phyloP scores from a whole-genome alignment of 2,113 vertebrate genomes.

The Petaurus breviceps region DNA sequence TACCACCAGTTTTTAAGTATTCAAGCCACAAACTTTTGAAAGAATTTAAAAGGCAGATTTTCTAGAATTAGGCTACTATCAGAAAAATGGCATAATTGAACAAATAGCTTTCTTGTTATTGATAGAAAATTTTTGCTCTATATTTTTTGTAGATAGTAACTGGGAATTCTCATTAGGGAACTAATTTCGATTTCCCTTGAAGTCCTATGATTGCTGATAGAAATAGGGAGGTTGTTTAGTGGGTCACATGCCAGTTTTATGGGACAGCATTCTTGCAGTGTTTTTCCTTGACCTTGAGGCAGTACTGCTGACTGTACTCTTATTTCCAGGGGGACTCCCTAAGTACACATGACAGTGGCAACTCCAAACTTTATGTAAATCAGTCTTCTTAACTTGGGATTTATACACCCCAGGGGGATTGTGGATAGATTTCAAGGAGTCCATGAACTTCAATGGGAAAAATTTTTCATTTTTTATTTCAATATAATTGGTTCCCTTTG shows the following conservation, averaged over 20 bases:
- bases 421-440: too few relatives aligned
- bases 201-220: background rate
- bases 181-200: background rate
- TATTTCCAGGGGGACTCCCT: background rate
- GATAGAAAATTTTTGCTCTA: background rate
- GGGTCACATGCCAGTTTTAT: background rate
- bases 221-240: background rate
- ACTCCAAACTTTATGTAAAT: background rate
- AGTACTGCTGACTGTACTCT: background rate
- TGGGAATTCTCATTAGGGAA: background rate
- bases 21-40: background rate
- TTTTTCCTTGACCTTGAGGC: background rate
- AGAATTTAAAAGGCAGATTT: background rate
- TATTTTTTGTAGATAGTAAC: background rate
- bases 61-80: background rate
- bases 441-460: too few relatives aligned
- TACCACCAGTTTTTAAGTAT: background rate
- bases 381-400: background rate
- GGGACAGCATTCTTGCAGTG: background rate
- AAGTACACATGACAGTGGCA: background rate
- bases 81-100: background rate
- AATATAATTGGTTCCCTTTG: too few relatives aligned
- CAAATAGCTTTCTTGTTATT: background rate
- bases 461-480: too few relatives aligned
- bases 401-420: too few relatives aligned